A percentile compares a stretch with the other conserved stretches of the same genome.
Conservation (phyloP, 2,113 vertebrate genomes). For the Corythornis vintsioides region DNA sequence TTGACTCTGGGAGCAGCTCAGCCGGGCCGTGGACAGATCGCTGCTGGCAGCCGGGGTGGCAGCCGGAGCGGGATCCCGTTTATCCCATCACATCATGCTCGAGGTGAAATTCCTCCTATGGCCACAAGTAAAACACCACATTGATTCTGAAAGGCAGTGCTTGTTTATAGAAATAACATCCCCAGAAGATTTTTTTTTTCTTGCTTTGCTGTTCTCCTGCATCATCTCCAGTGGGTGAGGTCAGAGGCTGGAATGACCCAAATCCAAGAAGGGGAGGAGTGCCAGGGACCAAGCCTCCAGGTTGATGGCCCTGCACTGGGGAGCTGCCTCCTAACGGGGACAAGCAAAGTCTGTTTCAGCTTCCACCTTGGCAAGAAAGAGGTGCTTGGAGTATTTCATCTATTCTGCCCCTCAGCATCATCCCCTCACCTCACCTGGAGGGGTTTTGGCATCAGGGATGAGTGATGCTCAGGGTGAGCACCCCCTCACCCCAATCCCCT, state of each 20-base stretch:
- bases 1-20: not conserved
- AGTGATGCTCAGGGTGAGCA: not conserved
- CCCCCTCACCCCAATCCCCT: not conserved
- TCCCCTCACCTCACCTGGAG: not conserved
- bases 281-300: not conserved
- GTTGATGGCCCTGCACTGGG: fast-evolving
- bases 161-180: not conserved
- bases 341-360: not conserved
- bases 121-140: not conserved
- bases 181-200: not conserved
- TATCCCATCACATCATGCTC: not conserved
- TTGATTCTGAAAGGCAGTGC: not conserved
- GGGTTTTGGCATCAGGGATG: not conserved
- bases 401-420: not conserved
- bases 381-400: not conserved
- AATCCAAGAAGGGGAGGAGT: fast-evolving
- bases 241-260: constrained; percentile 57
- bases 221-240: not conserved
- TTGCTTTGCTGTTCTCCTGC: not conserved
- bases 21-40: not conserved
- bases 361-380: not conserved
- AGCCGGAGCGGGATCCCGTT: not conserved
- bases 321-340: not conserved
- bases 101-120: not conserved
- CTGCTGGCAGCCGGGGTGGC: not conserved